Conservation (phyloP, 2,888 invertebrate species). For the Plebejus anna region DNA sequence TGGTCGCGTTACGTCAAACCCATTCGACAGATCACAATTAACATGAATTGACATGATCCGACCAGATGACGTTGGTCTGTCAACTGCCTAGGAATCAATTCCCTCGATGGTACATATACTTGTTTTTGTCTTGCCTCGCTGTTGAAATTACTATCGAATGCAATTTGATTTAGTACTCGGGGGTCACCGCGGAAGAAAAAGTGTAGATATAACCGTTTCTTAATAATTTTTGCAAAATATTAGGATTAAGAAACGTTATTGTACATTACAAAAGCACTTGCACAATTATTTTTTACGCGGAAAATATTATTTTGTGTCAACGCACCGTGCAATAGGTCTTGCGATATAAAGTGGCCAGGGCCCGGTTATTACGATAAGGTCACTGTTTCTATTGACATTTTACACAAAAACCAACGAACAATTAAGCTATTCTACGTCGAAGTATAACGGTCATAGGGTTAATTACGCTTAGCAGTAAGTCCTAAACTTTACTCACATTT, state of each 20-base stretch:
- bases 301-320: constrained; percentile 22
- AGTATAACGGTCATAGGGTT: constrained; percentile 2
- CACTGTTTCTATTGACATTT: constrained; percentile 27
- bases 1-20: too few relatives aligned
- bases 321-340: background rate
- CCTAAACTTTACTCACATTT: background rate
- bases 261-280: background rate
- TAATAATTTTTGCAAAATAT: background rate
- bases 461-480: background rate
- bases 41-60: too few relatives aligned
- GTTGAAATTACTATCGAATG: too few relatives aligned
- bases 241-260: background rate
- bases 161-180: too few relatives aligned
- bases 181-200: too few relatives aligned
- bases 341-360: constrained; percentile 14
- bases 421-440: background rate
- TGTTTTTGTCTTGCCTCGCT: too few relatives aligned
- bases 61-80: too few relatives aligned
- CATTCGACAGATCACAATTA: too few relatives aligned
- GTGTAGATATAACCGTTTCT: too few relatives aligned
- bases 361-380: constrained; percentile 10
- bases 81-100: too few relatives aligned
- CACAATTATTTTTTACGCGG: constrained; percentile 7
- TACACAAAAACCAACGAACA: constrained; percentile 3
- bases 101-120: too few relatives aligned